Conservation (phyloP, 2,113 vertebrate species). For the Thamnophis sirtalis region DNA sequence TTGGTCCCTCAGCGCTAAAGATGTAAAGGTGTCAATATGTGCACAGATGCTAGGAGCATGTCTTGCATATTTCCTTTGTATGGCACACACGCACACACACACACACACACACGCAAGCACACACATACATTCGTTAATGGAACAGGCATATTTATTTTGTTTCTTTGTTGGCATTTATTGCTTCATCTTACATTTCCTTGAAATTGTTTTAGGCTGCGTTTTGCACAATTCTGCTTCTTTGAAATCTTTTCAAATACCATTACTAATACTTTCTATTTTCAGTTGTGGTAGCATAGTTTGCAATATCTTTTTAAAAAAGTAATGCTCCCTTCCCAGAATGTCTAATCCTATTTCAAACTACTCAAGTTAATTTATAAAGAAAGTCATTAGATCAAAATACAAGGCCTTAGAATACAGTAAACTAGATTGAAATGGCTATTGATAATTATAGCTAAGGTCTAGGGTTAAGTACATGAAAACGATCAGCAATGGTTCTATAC, state of each 20-base stretch:
- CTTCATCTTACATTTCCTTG: conserved; percentile 48
- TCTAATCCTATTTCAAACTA: conserved; percentile 20
- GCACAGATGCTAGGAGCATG: neutral
- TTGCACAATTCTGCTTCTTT: conserved; percentile 48
- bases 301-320: conserved; percentile 24
- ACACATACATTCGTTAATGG: neutral
- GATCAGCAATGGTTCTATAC: conserved; percentile 54
- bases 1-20: neutral
- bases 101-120: neutral
- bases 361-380: conserved; percentile 9
- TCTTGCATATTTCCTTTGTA: neutral
- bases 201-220: conserved; percentile 42
- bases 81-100: neutral
- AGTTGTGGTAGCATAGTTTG: neutral
- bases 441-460: conserved; percentile 44
- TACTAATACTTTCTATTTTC: conserved; percentile 19
- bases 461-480: conserved; percentile 49
- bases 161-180: conserved; percentile 48
- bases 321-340: conserved; percentile 37
- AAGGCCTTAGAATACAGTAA: conserved; percentile 24
- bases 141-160: neutral
- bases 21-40: neutral
- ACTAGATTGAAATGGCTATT: conserved; percentile 53
- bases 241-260: conserved; percentile 30
- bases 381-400: conserved; percentile 33